Percentiles rank a stretch among this genome's conserved stretches.
Conservation (phyloP, 2,888 invertebrate species). For the Parthenolecanium corni region DNA sequence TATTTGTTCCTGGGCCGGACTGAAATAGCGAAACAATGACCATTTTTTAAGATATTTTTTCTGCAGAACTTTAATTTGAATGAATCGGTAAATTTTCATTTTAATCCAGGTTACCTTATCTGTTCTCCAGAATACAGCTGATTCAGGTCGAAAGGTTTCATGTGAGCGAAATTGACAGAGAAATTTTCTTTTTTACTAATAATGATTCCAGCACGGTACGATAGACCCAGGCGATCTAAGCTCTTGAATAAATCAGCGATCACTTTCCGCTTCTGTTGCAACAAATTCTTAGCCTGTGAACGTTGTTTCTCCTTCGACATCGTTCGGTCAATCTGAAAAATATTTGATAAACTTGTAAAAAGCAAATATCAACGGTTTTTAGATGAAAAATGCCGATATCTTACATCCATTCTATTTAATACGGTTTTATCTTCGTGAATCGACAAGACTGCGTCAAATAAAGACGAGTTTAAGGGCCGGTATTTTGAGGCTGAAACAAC, state of each 20-base stretch:
- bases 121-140: conserved; percentile 39
- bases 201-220: conserved; percentile 62
- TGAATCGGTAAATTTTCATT: too few relatives aligned
- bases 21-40: conserved; percentile 13
- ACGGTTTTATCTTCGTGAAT: conserved; percentile 57
- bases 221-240: conserved; percentile 61
- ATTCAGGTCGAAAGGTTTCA: conserved; percentile 58
- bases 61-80: too few relatives aligned
- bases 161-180: conserved; percentile 35
- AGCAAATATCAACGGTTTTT: too few relatives aligned
- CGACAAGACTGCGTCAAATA: conserved; percentile 55
- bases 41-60: conserved; percentile 1
- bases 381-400: too few relatives aligned
- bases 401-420: conserved; percentile 53
- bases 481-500: conserved; percentile 48
- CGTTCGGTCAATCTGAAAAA: conserved; percentile 41
- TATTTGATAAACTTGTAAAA: too few relatives aligned
- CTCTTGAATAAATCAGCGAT: conserved; percentile 75
- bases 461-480: conserved; percentile 47
- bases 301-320: conserved; percentile 60
- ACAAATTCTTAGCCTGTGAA: conserved; percentile 64
- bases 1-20: conserved; percentile 41
- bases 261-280: conserved; percentile 74
- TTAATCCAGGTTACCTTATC: background rate
- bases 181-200: conserved; percentile 32